These are phyloP conservation scores for Pangasius sanitwongsei DNA, from an alignment of 2,797 vertebrate species.

Conservation along the genomic window DNA sequence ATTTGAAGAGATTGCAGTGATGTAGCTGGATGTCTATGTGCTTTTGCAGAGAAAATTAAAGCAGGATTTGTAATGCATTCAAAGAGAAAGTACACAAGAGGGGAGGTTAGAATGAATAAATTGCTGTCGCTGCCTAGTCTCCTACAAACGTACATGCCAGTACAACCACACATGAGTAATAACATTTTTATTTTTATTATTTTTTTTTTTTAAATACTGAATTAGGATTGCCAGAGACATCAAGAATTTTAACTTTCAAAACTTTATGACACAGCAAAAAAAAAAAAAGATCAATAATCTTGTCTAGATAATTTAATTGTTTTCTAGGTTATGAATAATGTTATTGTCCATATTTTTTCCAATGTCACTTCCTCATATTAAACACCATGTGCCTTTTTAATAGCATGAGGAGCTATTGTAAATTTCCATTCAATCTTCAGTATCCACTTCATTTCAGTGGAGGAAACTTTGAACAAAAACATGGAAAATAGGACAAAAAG, in stretches of 20 bases:
- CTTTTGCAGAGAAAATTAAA: slow-evolving; percentile 63
- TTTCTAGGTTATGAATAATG: not conserved
- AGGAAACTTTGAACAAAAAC: slow-evolving; percentile 2
- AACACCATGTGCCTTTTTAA: slow-evolving; percentile 47
- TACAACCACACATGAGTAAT: slow-evolving; percentile 49
- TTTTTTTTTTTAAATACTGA: slow-evolving; percentile 27
- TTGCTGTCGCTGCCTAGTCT: slow-evolving; percentile 53
- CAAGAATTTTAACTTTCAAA: not conserved
- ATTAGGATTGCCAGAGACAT: slow-evolving; percentile 34
- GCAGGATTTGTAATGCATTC: slow-evolving; percentile 65
- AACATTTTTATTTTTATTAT: slow-evolving; percentile 40
- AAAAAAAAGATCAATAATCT: not conserved
- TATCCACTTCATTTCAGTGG: slow-evolving; percentile 46
- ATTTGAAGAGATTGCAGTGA: slow-evolving; percentile 64
- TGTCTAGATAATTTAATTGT: not conserved
- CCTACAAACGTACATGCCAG: slow-evolving; percentile 35
- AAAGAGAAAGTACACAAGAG: slow-evolving; percentile 55
- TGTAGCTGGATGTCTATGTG: slow-evolving; percentile 60
- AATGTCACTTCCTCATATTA: not conserved
- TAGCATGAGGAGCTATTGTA: slow-evolving; percentile 36
- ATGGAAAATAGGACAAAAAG: not conserved
- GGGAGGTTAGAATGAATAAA: slow-evolving; percentile 61
- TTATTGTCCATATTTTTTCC: not conserved
- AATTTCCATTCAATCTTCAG: slow-evolving; percentile 16
- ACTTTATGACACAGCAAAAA: not conserved